phyloP scores from a whole-genome alignment of 2,113 vertebrate species.

The Gavia stellata region DNA sequence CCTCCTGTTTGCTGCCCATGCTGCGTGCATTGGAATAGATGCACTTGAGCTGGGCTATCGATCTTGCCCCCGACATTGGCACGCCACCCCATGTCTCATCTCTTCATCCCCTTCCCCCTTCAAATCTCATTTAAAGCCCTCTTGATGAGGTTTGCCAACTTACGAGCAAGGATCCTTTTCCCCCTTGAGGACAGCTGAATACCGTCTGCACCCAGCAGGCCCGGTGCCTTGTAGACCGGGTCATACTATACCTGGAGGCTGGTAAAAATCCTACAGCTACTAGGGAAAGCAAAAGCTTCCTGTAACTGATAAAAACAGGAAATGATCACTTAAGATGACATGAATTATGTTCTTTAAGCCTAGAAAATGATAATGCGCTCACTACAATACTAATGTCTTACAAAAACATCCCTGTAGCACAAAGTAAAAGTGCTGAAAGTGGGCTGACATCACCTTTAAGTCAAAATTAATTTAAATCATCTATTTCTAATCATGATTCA shows the following conservation, averaged over 20 bases:
- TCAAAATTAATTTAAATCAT: not conserved
- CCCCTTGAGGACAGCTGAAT: too few relatives aligned
- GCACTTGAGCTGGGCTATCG: too few relatives aligned
- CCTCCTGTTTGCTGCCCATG: too few relatives aligned
- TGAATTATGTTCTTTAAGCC: not conserved
- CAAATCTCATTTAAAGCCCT: too few relatives aligned
- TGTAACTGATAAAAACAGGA: not conserved
- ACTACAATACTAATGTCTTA: not conserved
- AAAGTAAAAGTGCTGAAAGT: not conserved
- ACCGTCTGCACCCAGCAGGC: too few relatives aligned
- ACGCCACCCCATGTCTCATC: too few relatives aligned
- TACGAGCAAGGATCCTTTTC: too few relatives aligned
- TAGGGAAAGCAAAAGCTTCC: not conserved
- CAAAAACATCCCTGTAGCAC: not conserved
- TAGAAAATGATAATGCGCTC: accelerated
- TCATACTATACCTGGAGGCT: not conserved
- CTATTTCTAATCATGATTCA: not conserved
- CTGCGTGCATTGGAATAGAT: too few relatives aligned
- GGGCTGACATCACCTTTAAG: not conserved
- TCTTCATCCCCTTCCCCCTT: too few relatives aligned
- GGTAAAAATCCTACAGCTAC: not conserved
- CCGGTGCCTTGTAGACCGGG: too few relatives aligned
- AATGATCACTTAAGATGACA: not conserved
- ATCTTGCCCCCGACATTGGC: too few relatives aligned
- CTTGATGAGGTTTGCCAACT: too few relatives aligned